Conservation (phyloP, 2,113 vertebrate genomes). For the Formicarius rufipectus region DNA sequence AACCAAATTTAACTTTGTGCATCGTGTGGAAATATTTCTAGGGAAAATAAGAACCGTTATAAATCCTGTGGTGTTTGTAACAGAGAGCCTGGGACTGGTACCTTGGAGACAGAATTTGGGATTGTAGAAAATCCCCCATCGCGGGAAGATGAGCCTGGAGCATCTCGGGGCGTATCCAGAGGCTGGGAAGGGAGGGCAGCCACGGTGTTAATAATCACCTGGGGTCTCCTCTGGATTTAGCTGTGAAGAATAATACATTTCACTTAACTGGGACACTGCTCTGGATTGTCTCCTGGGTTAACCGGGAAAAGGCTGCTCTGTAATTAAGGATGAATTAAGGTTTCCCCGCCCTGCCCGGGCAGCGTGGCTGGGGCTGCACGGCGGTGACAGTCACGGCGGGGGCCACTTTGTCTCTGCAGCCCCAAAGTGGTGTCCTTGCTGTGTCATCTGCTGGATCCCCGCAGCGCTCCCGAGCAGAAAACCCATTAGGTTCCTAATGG, state of each 20-base stretch:
- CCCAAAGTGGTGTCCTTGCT: neutral
- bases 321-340: neutral
- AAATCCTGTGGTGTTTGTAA: neutral
- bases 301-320: neutral
- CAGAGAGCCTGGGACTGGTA: neutral
- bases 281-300: neutral
- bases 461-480: neutral
- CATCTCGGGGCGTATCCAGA: fast-evolving
- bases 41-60: neutral
- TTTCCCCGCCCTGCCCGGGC: no score
- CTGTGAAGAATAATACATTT: neutral
- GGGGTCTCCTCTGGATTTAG: neutral
- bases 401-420: fast-evolving
- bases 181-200: neutral
- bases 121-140: neutral
- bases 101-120: neutral
- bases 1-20: neutral
- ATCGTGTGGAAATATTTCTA: neutral
- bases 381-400: neutral
- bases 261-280: neutral
- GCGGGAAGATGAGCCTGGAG: neutral
- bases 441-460: neutral
- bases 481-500: neutral
- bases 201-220: neutral
- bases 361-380: neutral